Evolutionary conservation across 2,888 invertebrate genomes (phyloP).

Genomic region (Oligia strigilis): DNA sequence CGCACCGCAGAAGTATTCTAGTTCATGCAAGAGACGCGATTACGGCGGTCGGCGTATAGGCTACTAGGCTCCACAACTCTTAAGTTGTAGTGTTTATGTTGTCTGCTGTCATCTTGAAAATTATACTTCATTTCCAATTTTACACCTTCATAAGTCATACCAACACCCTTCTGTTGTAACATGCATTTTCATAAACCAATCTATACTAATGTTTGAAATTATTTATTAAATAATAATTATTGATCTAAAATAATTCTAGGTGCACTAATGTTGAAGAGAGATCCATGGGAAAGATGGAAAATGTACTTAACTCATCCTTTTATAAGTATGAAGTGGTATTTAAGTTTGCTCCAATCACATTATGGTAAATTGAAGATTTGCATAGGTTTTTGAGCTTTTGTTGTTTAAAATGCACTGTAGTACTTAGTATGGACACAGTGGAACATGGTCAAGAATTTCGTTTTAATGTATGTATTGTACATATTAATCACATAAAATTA

Average conservation of each 20-base stretch:
- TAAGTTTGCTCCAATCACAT: constrained; percentile 89
- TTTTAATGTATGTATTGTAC: constrained; percentile 63
- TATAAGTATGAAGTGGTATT: constrained; percentile 90
- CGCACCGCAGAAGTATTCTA: background rate
- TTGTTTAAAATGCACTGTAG: constrained; percentile 60
- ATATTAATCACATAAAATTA: constrained; percentile 37
- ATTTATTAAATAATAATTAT: constrained; percentile 30
- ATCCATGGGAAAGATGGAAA: constrained; percentile 90
- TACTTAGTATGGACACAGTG: constrained; percentile 46
- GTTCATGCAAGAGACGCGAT: background rate
- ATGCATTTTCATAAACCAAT: constrained; percentile 43
- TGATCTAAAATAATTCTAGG: constrained; percentile 84
- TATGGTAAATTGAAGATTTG: constrained; percentile 84
- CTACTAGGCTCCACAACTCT: background rate
- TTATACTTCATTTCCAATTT: background rate
- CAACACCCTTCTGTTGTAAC: constrained; percentile 53
- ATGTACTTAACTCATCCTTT: constrained; percentile 89
- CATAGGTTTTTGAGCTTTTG: constrained; percentile 64
- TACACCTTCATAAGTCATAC: background rate
- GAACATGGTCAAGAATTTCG: constrained; percentile 42
- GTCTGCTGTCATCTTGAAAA: background rate
- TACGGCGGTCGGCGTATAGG: background rate
- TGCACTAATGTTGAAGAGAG: constrained; percentile 90
- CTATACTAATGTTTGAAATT: constrained; percentile 26
- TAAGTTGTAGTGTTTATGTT: background rate